phyloP scores from a whole-genome alignment of 2,113 vertebrate genomes.

The Chaenocephalus aceratus region DNA sequence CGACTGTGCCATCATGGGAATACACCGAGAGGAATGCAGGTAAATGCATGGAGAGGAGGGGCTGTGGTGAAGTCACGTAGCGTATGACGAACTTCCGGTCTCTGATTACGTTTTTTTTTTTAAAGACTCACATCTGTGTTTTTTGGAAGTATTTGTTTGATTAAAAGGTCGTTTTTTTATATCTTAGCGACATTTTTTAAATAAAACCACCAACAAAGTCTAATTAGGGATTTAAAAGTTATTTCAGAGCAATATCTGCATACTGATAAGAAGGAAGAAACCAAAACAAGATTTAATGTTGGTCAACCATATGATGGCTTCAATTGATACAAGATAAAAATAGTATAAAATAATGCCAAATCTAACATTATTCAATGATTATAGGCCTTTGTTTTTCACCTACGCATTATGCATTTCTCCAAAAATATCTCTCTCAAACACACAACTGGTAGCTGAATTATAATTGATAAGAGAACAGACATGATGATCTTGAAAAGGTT shows the following conservation, averaged over 20 bases:
- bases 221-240: neutral
- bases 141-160: neutral
- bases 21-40: constrained; percentile 8
- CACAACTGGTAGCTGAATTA: neutral
- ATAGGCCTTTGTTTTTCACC: neutral
- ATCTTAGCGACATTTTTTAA: neutral
- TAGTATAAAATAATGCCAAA: neutral
- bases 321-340: neutral
- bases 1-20: neutral
- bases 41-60: too few relatives aligned
- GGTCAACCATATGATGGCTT: neutral
- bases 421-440: neutral
- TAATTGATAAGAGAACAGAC: neutral
- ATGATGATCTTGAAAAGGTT: neutral
- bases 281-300: neutral
- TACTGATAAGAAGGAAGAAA: neutral
- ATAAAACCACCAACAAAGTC: neutral
- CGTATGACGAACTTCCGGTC: constrained; percentile 18
- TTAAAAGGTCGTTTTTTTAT: too few relatives aligned
- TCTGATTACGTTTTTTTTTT: fast-evolving
- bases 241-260: neutral
- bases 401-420: neutral
- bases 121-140: neutral
- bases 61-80: neutral
- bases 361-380: neutral